Evolutionary conservation across 2,888 invertebrate genomes (phyloP).

Genomic region (Venustoraphidia nigricollis): DNA sequence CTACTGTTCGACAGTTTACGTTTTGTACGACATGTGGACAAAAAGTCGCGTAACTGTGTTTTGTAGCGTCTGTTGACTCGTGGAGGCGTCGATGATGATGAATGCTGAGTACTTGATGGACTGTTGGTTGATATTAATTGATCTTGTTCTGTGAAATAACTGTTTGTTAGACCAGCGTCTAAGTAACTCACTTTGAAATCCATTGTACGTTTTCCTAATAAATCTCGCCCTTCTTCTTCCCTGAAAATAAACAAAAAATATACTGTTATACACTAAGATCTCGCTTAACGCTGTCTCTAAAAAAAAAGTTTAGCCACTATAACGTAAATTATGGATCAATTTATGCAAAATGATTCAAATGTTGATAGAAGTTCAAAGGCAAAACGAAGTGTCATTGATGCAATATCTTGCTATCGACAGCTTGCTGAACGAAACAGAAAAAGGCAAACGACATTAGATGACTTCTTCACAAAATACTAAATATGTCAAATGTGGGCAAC

Average conservation of each 20-base stretch:
- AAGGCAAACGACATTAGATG: no score
- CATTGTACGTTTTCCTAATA: conserved; percentile 95
- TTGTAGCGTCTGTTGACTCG: conserved; percentile 82
- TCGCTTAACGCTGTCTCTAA: no score
- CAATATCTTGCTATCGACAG: no score
- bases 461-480: no score
- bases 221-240: conserved; percentile 96
- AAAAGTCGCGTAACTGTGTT: conserved; percentile 81
- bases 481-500: no score
- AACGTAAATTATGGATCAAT: no score
- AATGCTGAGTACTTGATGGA: conserved; percentile 33
- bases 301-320: no score
- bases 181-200: conserved; percentile 98
- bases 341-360: no score
- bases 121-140: conserved; percentile 49
- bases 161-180: conserved; percentile 81
- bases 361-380: no score
- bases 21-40: conserved; percentile 81
- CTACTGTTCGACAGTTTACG: conserved; percentile 37
- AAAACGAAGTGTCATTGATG: no score
- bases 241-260: conserved; percentile 33
- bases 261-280: no score
- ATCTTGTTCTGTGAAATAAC: conserved; percentile 78
- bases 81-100: conserved; percentile 51
- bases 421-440: no score